Percentiles rank a stretch among this genome's conserved stretches.
These are phyloP conservation scores for Lasioglossum baleicum DNA, from an alignment of 1,140 invertebrate genomes.

Conservation along the genomic window DNA sequence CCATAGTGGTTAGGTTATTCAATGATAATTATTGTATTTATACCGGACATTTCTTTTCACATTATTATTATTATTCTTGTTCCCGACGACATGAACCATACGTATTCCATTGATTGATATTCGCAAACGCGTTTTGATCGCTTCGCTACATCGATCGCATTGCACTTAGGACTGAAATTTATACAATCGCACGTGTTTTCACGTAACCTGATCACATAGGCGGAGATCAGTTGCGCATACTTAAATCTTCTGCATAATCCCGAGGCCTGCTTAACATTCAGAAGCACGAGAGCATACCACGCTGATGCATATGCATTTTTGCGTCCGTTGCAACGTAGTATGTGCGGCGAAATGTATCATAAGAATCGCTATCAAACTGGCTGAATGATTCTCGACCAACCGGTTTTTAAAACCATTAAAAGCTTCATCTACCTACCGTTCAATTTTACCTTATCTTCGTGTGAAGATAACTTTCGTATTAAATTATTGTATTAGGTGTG, in stretches of 20 bases:
- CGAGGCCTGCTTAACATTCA: conserved; percentile 55
- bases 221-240: conserved; percentile 29
- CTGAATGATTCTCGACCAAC: conserved; percentile 51
- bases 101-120: too few relatives aligned
- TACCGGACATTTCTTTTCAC: too few relatives aligned
- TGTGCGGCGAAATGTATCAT: conserved; percentile 35
- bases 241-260: conserved; percentile 43
- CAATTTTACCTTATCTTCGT: conserved; percentile 22
- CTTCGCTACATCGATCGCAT: too few relatives aligned
- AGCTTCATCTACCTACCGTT: conserved; percentile 37
- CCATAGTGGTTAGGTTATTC: too few relatives aligned
- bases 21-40: too few relatives aligned
- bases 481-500: too few relatives aligned
- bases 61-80: too few relatives aligned
- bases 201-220: conserved; percentile 28
- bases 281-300: not conserved
- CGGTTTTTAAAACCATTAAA: conserved; percentile 58
- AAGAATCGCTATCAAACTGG: conserved; percentile 32
- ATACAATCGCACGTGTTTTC: not conserved
- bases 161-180: not conserved
- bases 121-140: too few relatives aligned
- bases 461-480: not conserved
- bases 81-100: too few relatives aligned
- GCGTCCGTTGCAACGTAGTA: not conserved
- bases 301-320: conserved; percentile 8